Evolutionary conservation across 2,888 invertebrate genomes (phyloP).

Genomic region (Drosophila leonis): DNA sequence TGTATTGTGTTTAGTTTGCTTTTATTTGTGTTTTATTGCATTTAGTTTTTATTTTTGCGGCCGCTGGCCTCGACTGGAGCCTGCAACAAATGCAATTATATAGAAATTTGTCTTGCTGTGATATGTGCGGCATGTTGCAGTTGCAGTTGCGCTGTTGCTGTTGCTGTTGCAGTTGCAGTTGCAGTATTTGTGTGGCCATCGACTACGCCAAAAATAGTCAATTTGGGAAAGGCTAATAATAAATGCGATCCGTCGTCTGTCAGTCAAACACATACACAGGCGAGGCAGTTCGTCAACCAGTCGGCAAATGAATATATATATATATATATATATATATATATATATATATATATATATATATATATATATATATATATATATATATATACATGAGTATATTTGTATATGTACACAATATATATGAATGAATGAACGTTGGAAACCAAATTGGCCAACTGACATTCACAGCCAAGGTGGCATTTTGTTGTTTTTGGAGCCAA

Average conservation of each 20-base stretch:
- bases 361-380: background rate
- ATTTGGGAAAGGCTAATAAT: conserved; percentile 79
- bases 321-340: background rate
- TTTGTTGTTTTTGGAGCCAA: conserved; percentile 55
- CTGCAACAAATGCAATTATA: conserved; percentile 76
- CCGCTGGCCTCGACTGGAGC: conserved; percentile 56
- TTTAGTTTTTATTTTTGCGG: conserved; percentile 22
- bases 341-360: background rate
- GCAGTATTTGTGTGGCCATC: conserved; percentile 70
- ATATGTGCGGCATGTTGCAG: conserved; percentile 79
- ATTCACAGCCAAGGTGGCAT: conserved; percentile 81
- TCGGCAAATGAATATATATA: conserved; percentile 19
- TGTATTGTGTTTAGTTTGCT: conserved; percentile 38
- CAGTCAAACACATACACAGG: conserved; percentile 38
- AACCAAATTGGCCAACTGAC: conserved; percentile 77
- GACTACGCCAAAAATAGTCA: conserved; percentile 72
- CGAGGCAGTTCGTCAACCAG: conserved; percentile 61
- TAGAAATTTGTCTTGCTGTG: conserved; percentile 79
- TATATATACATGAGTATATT: background rate
- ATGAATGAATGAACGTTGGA: conserved; percentile 57
- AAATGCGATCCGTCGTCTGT: conserved; percentile 62
- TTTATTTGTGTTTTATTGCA: conserved; percentile 33
- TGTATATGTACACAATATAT: background rate
- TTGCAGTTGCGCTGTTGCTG: conserved; percentile 46
- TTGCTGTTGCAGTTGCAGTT: conserved; percentile 55